Conservation (phyloP, 1,140 invertebrate species). For the Glossosoma conforme region DNA sequence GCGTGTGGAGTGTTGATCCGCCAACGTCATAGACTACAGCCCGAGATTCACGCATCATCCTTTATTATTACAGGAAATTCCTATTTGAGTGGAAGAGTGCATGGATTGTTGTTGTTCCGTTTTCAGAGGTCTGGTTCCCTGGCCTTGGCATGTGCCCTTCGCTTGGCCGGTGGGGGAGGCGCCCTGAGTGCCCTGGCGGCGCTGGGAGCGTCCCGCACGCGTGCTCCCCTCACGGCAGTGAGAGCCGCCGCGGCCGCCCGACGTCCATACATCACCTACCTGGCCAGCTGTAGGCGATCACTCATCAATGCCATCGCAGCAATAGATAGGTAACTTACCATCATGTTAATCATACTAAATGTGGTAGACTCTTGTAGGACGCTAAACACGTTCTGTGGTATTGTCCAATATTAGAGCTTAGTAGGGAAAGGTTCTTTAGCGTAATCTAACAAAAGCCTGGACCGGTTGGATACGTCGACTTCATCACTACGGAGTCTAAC, state of each 20-base stretch:
- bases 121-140: conserved; percentile 23
- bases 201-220: conserved; percentile 31
- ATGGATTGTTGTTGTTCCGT: too few relatives aligned
- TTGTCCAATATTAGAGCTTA: too few relatives aligned
- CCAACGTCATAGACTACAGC: too few relatives aligned
- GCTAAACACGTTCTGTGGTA: too few relatives aligned
- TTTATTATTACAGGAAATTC: too few relatives aligned
- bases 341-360: background rate
- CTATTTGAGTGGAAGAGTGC: background rate
- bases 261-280: conserved; percentile 65
- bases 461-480: too few relatives aligned
- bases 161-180: conserved; percentile 35
- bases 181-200: conserved; percentile 28
- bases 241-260: conserved; percentile 38
- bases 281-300: conserved; percentile 65
- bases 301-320: conserved; percentile 60
- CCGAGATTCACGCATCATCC: too few relatives aligned
- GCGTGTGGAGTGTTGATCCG: too few relatives aligned
- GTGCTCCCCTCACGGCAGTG: conserved; percentile 39
- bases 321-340: conserved; percentile 52
- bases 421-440: too few relatives aligned
- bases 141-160: conserved; percentile 31
- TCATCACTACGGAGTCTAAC: too few relatives aligned
- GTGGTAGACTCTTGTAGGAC: too few relatives aligned
- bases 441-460: too few relatives aligned